These are phyloP conservation scores for Steromphala cineraria DNA, from an alignment of 2,888 invertebrate species.

Conservation along the genomic window DNA sequence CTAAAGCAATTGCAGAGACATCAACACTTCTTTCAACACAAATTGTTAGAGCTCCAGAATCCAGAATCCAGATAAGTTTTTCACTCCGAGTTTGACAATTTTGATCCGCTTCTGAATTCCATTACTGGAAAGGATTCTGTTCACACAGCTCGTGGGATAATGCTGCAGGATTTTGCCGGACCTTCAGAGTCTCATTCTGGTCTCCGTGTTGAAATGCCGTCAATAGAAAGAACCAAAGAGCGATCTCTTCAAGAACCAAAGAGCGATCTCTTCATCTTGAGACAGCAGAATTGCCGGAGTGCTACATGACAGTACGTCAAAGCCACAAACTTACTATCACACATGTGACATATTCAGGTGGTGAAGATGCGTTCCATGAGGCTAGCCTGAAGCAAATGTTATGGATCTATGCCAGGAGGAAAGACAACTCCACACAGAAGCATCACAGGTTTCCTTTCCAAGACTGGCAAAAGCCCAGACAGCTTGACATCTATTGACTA, in stretches of 20 bases:
- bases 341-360: background rate
- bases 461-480: conserved; percentile 33
- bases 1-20: conserved; percentile 35
- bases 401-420: background rate
- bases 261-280: background rate
- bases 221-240: conserved; percentile 6
- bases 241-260: too few species aligned
- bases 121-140: conserved; percentile 39
- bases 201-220: background rate
- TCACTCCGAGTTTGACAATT: conserved; percentile 55
- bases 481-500: conserved; percentile 45
- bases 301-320: conserved; percentile 22
- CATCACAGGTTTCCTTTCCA: conserved; percentile 41
- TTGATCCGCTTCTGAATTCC: conserved; percentile 45
- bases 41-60: conserved; percentile 36
- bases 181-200: background rate
- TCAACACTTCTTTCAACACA: conserved; percentile 41
- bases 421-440: background rate
- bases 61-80: conserved; percentile 39
- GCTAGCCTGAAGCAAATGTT: too few species aligned
- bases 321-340: conserved; percentile 20
- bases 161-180: conserved; percentile 45
- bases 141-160: conserved; percentile 51
- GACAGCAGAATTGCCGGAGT: background rate
- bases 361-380: too few species aligned